Base-by-base conservation (phyloP, 2,113 vertebrate species). In the Lichenostomus cassidix region DNA sequence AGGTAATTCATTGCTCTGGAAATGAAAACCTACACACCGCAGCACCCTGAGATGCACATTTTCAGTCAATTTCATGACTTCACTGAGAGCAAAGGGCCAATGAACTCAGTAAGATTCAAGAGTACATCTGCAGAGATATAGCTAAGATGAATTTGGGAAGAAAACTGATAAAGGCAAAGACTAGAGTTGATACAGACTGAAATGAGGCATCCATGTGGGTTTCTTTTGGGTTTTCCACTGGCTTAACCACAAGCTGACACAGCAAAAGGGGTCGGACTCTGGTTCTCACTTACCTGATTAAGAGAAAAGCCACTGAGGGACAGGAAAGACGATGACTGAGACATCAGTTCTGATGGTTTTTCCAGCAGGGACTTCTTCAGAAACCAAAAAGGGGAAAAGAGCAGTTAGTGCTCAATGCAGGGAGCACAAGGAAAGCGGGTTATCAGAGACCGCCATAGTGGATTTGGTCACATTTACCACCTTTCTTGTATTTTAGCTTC, bases 301-400 rank as follows among this genome's bases (percentile, higher is more conserved):
- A 99, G 98, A 83, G 99, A 98, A 98, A 99, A 99, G 79, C 99
- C 99, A 39, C 98, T 98, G 35, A 99, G 98, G 56, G 99, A 98
- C 94, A 99, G 98, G 92, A 99, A 98, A 88, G 99, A 99, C 1
- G 99, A 98, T 2, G 99, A 98, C 79, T 99, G 99, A 87, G 98
- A 95, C 94, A 98, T 98, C 88, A 98, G 92, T 78, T 99, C 99
- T 14, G 98, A 98, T 37, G 98, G 98, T 95, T 99, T 98, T 94
- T 99, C 99, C 97, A 99, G 93, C 96, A 99, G 97, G 91, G 98
- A 99, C 97, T 99, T 99, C 98, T 98, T 98, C 87, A 97, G 53
- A 95, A 95, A 93, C 11, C 75, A 91, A 68, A 88, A 83, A 75
- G 42, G 39, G 56, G 37, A 74, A 91, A 92, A 92, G 12, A 14